Evolutionary conservation across 2,797 vertebrate species (phyloP).

Genomic region (Lacerta agilis): DNA sequence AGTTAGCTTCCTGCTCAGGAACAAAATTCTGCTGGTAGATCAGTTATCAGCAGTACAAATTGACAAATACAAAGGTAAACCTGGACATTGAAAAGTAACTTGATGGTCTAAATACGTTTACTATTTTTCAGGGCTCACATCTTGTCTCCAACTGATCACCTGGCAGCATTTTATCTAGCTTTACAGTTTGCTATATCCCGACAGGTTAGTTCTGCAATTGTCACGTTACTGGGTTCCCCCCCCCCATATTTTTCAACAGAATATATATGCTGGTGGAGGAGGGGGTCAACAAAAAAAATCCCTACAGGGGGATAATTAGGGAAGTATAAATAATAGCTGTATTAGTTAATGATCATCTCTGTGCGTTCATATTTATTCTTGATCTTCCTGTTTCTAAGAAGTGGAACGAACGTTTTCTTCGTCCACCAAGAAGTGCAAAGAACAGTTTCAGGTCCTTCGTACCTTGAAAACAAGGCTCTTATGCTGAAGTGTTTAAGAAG

Average conservation of each 20-base stretch:
- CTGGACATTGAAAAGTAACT: neutral
- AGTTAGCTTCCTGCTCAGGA: neutral
- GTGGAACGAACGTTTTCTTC: too few relatives aligned
- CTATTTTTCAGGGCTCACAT: slow-evolving; percentile 89
- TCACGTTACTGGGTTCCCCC: neutral
- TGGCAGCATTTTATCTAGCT: slow-evolving; percentile 95
- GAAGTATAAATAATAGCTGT: neutral
- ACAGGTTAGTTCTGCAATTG: slow-evolving; percentile 84
- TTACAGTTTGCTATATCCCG: slow-evolving; percentile 97
- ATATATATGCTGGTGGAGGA: neutral
- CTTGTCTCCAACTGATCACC: slow-evolving; percentile 94
- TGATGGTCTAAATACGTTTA: slow-evolving; percentile 19
- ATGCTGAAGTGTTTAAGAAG: neutral
- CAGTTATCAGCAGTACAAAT: slow-evolving; percentile 20
- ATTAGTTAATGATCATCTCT: neutral
- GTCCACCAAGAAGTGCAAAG: neutral
- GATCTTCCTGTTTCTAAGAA: neutral
- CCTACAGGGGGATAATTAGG: neutral
- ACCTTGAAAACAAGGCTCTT: neutral
- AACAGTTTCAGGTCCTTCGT: neutral
- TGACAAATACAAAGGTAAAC: neutral
- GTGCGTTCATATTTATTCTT: neutral
- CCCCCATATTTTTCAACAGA: neutral
- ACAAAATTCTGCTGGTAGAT: neutral
- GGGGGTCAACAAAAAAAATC: neutral